These are phyloP conservation scores for Octomys mimax DNA, from an alignment of 2,797 vertebrate genomes.

Conservation along the genomic window DNA sequence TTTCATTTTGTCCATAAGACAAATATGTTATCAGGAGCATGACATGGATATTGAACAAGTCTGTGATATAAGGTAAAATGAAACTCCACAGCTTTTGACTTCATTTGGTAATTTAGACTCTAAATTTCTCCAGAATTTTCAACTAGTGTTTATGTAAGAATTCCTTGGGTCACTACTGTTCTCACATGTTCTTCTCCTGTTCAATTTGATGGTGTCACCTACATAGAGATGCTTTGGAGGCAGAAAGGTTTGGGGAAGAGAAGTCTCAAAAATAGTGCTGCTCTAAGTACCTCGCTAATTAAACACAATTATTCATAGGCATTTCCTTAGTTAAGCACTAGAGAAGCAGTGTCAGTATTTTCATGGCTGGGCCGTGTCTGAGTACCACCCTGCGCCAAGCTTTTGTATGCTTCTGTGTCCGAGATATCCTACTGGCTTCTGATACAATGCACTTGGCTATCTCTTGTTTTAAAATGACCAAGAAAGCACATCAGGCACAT, in stretches of 20 bases:
- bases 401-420: background rate
- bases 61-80: background rate
- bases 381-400: accelerated
- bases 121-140: background rate
- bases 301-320: background rate
- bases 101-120: background rate
- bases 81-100: background rate
- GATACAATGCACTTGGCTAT: background rate
- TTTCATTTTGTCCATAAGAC: background rate
- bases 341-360: background rate
- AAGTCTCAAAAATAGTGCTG: background rate
- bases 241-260: background rate
- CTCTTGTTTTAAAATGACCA: background rate
- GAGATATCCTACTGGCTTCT: background rate
- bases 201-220: background rate
- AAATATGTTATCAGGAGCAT: background rate
- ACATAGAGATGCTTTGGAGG: background rate
- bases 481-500: background rate
- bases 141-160: background rate
- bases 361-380: background rate
- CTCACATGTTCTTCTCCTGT: background rate
- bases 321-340: background rate
- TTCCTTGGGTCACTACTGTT: background rate
- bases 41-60: background rate
- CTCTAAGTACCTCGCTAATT: background rate